phyloP scores from a whole-genome alignment of 2,888 invertebrate genomes.

The Megaustenia siamemsis region DNA sequence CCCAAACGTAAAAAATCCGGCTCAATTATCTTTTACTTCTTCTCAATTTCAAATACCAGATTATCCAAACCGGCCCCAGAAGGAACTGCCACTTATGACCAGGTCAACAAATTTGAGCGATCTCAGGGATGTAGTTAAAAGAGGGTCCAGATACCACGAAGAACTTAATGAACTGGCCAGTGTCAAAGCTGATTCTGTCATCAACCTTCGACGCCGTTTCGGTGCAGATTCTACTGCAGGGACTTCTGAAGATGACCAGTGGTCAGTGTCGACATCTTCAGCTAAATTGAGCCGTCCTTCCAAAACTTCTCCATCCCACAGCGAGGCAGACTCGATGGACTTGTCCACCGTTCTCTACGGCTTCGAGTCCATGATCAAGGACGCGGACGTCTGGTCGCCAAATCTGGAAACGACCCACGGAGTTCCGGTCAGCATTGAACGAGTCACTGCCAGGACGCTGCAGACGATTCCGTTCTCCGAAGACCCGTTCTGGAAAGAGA shows the following conservation, averaged over 20 bases:
- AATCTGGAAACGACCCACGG: constrained; percentile 73
- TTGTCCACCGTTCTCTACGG: constrained; percentile 58
- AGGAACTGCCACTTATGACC: background rate
- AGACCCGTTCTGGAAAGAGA: constrained; percentile 76
- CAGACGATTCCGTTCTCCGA: constrained; percentile 76
- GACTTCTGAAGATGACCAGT: constrained; percentile 54
- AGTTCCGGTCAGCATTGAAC: constrained; percentile 70
- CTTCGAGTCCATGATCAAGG: constrained; percentile 57
- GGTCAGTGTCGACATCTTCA: constrained; percentile 47
- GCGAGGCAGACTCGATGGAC: constrained; percentile 40
- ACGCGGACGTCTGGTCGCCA: constrained; percentile 74
- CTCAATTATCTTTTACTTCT: background rate
- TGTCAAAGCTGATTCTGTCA: constrained; percentile 53
- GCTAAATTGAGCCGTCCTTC: constrained; percentile 45
- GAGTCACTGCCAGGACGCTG: constrained; percentile 73
- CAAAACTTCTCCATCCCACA: constrained; percentile 52
- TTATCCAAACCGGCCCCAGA: background rate
- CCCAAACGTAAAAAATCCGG: background rate
- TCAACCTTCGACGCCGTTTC: constrained; percentile 53
- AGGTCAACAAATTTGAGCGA: background rate
- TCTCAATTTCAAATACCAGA: background rate
- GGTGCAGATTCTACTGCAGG: constrained; percentile 42
- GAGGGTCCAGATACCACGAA: constrained; percentile 67
- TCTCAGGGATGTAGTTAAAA: constrained; percentile 45
- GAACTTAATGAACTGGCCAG: constrained; percentile 58